phyloP scores from a whole-genome alignment of 2,888 invertebrate genomes.

The Parapristionchus giblindavisi region DNA sequence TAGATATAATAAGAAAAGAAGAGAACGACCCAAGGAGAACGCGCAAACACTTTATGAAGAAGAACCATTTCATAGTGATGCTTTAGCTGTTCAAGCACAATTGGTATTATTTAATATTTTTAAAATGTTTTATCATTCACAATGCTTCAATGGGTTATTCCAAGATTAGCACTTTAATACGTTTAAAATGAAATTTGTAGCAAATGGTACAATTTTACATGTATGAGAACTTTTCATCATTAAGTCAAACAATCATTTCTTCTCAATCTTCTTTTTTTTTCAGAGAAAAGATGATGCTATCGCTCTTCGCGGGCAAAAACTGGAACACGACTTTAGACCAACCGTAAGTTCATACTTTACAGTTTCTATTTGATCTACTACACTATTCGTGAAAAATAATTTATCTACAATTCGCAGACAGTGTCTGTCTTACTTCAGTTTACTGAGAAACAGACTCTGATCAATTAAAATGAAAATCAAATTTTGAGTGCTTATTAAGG shows the following conservation, averaged over 20 bases:
- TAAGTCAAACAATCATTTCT: background rate
- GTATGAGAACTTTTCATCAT: too few species aligned
- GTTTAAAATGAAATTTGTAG: too few species aligned
- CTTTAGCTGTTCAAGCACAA: background rate
- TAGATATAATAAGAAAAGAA: background rate
- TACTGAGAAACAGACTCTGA: background rate
- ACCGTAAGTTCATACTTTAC: background rate
- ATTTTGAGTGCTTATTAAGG: background rate
- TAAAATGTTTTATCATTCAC: too few species aligned
- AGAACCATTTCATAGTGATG: slow-evolving; percentile 3
- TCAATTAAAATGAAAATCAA: background rate
- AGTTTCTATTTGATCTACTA: background rate
- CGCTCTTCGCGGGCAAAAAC: background rate
- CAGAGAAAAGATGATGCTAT: background rate
- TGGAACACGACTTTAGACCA: background rate
- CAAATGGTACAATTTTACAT: too few species aligned
- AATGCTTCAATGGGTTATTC: too few species aligned
- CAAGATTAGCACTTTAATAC: too few species aligned
- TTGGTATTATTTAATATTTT: too few species aligned
- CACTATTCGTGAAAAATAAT: background rate
- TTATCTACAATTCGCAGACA: too few species aligned
- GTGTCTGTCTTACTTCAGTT: too few species aligned
- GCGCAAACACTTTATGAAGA: background rate
- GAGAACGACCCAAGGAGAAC: slow-evolving; percentile 3
- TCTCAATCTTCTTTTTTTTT: background rate